Evolutionary conservation across 2,888 invertebrate species (phyloP), one percentile per base, ranked within the genome.

Genomic region (Reticulitermes lucifugus): DNA sequence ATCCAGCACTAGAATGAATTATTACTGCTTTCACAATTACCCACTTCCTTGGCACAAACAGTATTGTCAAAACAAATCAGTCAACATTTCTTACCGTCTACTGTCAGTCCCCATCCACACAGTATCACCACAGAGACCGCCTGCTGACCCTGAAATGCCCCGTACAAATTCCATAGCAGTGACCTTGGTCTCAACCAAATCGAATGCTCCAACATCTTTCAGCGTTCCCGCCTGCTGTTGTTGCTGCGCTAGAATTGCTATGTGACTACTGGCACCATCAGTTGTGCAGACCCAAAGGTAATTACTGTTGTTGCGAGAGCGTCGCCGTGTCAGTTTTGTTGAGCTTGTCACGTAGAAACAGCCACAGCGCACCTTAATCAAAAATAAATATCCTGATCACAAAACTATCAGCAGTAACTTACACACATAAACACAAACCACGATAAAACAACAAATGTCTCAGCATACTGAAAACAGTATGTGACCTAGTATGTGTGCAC

Each of bases 41-140:
- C 4, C 35, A 35, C 4, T 35, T 35, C 35, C 35, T 35, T 35
- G 35, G 35, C 35, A 35, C 35, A 35, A 35, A 35, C 35, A 35
- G 35, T 35, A 4, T 35, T 35, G 35, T 35, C 2, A 35, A 25
- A 46, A 41, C 22, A 71, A 4, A 55, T 55, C 55, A 55, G 18
- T 55, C 0, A 55, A 55, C 18, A 43, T 25, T 70, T 84, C 89
- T 89, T 89, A 93, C 93, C 91, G 95, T 89, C 95, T 94, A 88
- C 96, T 96, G 88, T 96, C 96, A 14, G 98, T 98, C 84, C 97
- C 98, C 93, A 98, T 95, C 98, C 98, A 98, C n/a, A 98, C 96
- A 81, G 96, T 94, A 91, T 96, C 96, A 0, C 91, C 89, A 80
- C 80, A n/a, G 18, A 84, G 84, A 35, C 80, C 71, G 0, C n/a